A percentile compares a stretch with the other conserved stretches of the same genome.
Conservation (phyloP, 1,140 invertebrate genomes). For the Maconellicoccus hirsutus region DNA sequence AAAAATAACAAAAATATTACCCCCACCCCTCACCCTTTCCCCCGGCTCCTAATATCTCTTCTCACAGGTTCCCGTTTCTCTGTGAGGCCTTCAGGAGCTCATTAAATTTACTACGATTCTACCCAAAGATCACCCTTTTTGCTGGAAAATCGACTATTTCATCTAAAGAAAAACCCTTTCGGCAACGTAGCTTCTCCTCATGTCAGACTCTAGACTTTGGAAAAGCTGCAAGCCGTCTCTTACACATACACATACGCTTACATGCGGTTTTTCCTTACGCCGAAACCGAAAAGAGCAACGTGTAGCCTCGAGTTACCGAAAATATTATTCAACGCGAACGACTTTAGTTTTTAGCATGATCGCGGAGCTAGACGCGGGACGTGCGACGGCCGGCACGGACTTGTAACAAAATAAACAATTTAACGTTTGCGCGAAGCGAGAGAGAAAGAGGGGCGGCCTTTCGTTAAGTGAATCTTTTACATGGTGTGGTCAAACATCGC, state of each 20-base stretch:
- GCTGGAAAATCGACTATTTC: no score
- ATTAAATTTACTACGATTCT: no score
- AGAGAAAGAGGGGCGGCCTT: neutral
- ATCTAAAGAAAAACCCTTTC: no score
- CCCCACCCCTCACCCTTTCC: no score
- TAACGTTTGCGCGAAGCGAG: neutral
- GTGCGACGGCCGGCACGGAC: no score
- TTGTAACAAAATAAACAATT: neutral
- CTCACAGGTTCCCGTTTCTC: no score
- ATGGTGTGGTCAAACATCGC: neutral
- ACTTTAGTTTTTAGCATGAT: slow-evolving; percentile 15
- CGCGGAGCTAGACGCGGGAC: no score
- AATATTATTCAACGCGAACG: slow-evolving; percentile 12
- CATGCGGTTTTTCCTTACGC: neutral
- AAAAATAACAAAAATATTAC: no score
- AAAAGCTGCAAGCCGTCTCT: neutral
- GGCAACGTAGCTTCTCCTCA: no score
- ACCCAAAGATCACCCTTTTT: no score
- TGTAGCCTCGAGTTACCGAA: neutral
- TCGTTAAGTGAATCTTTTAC: slow-evolving; percentile 13
- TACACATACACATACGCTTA: neutral
- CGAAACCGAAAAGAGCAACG: neutral
- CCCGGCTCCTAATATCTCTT: no score
- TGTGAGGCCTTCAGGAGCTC: no score
- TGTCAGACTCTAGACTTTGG: neutral